A percentile compares a stretch with the other conserved stretches of the same genome.
phyloP scores from a whole-genome alignment of 2,113 vertebrate species.

The Pseudorasbora parva region DNA sequence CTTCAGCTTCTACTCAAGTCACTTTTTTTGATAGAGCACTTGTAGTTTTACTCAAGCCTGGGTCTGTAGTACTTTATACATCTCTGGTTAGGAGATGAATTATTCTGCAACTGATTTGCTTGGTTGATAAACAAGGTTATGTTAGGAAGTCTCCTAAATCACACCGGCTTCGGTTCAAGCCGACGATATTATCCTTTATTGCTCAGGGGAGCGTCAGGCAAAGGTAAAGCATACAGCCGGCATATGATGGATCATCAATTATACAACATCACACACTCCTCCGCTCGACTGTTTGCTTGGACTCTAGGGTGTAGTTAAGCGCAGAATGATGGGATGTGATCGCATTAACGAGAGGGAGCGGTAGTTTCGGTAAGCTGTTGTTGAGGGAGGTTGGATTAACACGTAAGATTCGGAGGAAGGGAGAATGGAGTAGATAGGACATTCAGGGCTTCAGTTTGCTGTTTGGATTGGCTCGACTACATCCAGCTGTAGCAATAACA shows the following conservation, averaged over 20 bases:
- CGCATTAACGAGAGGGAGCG: constrained; percentile 22
- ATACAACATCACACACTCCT: not conserved
- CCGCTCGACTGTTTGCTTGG: constrained; percentile 21
- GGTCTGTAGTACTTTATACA: too few species aligned
- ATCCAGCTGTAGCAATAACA: constrained; percentile 56
- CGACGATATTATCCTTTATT: not conserved
- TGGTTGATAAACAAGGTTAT: constrained; percentile 31
- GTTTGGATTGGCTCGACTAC: constrained; percentile 51
- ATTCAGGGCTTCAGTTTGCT: constrained; percentile 23
- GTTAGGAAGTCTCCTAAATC: constrained; percentile 21
- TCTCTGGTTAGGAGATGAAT: too few species aligned
- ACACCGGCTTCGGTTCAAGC: not conserved
- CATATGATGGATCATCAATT: constrained; percentile 18
- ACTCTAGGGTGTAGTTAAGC: constrained; percentile 23
- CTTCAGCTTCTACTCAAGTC: too few species aligned
- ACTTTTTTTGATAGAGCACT: too few species aligned
- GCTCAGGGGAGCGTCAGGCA: not conserved
- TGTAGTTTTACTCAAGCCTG: too few species aligned
- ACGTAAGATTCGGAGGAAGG: not conserved
- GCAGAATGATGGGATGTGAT: constrained; percentile 18
- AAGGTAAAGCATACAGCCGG: constrained; percentile 16
- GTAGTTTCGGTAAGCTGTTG: constrained; percentile 5
- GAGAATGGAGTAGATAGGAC: not conserved
- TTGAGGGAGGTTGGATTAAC: constrained; percentile 43
- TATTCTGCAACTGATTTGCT: constrained; percentile 8